Evolutionary conservation across 2,888 invertebrate genomes (phyloP).

Genomic region (Chydorus sphaericus): DNA sequence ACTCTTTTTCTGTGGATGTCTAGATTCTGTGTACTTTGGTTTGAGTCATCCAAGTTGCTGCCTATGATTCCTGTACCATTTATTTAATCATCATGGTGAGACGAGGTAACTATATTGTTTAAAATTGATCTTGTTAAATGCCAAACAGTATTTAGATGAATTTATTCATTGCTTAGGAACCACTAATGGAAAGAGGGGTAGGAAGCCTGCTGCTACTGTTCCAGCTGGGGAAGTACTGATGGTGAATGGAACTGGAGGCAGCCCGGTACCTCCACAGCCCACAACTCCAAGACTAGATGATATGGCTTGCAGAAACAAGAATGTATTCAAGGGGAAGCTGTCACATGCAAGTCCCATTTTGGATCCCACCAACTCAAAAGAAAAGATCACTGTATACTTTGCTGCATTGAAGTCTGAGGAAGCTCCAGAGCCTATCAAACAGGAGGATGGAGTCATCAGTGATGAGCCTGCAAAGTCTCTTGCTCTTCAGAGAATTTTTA

Average conservation of each 20-base stretch:
- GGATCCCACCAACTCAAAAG: slow-evolving; percentile 16
- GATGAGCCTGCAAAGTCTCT: background rate
- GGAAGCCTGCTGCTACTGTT: background rate
- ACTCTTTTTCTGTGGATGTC: too few relatives aligned
- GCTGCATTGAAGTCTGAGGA: background rate
- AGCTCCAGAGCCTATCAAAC: background rate
- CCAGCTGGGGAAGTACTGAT: too few relatives aligned
- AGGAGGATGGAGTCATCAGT: background rate
- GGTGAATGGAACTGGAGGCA: background rate
- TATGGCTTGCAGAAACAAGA: background rate
- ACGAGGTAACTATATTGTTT: background rate
- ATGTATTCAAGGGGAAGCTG: slow-evolving; percentile 22
- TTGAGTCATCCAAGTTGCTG: too few relatives aligned
- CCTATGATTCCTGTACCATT: background rate
- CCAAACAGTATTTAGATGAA: background rate
- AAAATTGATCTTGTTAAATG: background rate
- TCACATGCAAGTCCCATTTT: slow-evolving; percentile 24
- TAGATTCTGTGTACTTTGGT: too few relatives aligned
- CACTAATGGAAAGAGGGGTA: background rate
- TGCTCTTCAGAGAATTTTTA: background rate
- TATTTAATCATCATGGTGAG: background rate
- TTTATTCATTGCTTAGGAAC: background rate
- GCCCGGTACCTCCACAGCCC: background rate
- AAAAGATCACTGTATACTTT: slow-evolving; percentile 18
- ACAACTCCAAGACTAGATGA: background rate